phyloP scores from a whole-genome alignment of 2,797 vertebrate genomes.

The Centropyge bicolor region DNA sequence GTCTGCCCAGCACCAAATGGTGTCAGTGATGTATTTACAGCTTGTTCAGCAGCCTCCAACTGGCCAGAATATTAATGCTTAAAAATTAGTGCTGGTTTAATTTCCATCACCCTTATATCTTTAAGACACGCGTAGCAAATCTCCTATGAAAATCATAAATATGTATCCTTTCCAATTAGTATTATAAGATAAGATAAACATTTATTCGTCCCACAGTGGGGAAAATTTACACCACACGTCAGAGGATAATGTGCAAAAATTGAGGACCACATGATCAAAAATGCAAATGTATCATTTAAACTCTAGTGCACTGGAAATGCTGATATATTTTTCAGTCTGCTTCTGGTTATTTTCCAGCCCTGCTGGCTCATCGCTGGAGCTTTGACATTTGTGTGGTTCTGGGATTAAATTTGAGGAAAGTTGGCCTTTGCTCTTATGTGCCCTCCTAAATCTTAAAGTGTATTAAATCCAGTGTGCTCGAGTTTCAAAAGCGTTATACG shows the following conservation, averaged over 20 bases:
- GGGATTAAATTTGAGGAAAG: slow-evolving; percentile 68
- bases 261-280: slow-evolving; percentile 22
- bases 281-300: slow-evolving; percentile 18
- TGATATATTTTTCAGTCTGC: slow-evolving; percentile 38
- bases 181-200: no score
- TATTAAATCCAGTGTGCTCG: slow-evolving; percentile 59
- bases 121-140: neutral
- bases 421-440: slow-evolving; percentile 59
- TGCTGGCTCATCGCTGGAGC: slow-evolving; percentile 38
- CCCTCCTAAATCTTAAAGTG: slow-evolving; percentile 61
- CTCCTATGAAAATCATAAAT: neutral
- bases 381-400: slow-evolving; percentile 62
- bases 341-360: slow-evolving; percentile 44
- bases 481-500: slow-evolving; percentile 49
- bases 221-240: neutral
- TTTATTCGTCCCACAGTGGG: no score
- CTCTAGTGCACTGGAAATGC: slow-evolving; percentile 26
- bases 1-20: no score
- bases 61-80: neutral
- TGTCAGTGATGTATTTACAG: neutral
- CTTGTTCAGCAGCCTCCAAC: neutral
- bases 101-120: neutral
- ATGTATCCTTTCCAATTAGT: neutral
- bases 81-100: neutral
- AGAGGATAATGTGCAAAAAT: slow-evolving; percentile 5